These are phyloP conservation scores for Toxonevra muliebris DNA, from an alignment of 2,888 invertebrate species.

Conservation along the genomic window DNA sequence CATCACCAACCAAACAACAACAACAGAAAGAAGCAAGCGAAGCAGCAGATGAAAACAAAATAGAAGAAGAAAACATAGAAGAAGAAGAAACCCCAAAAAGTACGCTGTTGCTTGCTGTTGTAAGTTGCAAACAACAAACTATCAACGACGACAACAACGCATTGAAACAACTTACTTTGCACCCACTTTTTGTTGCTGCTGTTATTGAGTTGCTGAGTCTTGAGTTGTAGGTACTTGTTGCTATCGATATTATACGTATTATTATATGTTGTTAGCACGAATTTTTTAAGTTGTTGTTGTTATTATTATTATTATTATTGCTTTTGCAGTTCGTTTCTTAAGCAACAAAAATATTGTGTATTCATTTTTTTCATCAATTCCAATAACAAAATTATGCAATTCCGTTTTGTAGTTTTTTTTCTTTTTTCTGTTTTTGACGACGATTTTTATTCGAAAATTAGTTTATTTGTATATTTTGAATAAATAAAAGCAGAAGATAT, in stretches of 20 bases:
- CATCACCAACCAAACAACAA: constrained; percentile 11
- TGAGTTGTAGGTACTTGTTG: constrained; percentile 8
- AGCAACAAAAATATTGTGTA: constrained; percentile 41
- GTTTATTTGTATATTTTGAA: no score
- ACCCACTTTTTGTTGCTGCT: constrained; percentile 26
- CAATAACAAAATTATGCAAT: no score
- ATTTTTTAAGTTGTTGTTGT: constrained; percentile 7
- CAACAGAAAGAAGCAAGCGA: neutral
- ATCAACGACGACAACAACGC: neutral
- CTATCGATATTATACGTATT: constrained; percentile 2
- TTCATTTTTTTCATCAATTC: neutral
- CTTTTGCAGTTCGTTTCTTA: no score
- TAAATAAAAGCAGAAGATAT: no score
- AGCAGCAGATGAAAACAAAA: constrained; percentile 9
- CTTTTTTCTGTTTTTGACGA: no score
- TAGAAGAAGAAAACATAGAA: no score
- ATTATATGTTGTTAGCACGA: neutral
- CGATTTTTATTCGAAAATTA: no score
- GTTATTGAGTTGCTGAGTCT: constrained; percentile 11
- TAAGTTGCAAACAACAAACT: neutral
- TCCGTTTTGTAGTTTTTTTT: no score
- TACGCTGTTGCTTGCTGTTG: neutral
- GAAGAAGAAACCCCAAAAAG: no score
- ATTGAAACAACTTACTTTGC: constrained; percentile 31
- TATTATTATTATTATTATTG: constrained; percentile 4